Conservation (phyloP, 1,140 invertebrate genomes). For the Rhizoglyphus robini region DNA sequence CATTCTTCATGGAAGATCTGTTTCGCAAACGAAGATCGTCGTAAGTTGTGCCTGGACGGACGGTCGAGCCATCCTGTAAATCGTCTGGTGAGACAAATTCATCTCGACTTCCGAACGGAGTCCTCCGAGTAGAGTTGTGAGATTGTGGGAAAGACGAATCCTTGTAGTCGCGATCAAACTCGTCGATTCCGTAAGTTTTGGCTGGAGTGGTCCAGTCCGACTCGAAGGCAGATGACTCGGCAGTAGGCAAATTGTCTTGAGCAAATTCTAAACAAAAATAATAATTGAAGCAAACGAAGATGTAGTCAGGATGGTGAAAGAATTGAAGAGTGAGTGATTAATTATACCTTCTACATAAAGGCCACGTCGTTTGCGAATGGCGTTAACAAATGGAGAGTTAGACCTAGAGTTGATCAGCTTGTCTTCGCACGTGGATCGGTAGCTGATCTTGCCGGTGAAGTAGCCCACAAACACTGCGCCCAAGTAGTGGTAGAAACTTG, state of each 20-base stretch:
- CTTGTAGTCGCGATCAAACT: constrained; percentile 8
- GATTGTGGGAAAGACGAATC: neutral
- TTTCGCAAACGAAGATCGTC: constrained; percentile 10
- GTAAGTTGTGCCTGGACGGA: neutral
- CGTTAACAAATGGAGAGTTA: constrained; percentile 14
- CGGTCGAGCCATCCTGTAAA: neutral
- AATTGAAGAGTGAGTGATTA: neutral
- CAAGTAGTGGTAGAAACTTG: constrained; percentile 5
- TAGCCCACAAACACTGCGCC: constrained; percentile 2
- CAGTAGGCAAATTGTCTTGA: neutral
- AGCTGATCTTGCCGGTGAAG: constrained; percentile 16
- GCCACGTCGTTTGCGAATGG: constrained; percentile 1
- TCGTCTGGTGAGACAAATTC: neutral
- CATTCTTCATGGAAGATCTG: neutral
- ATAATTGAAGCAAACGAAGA: neutral
- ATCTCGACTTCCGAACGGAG: neutral
- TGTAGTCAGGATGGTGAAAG: no score
- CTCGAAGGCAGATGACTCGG: neutral
- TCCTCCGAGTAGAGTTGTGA: neutral
- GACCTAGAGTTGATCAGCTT: constrained; percentile 6
- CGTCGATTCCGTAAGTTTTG: neutral
- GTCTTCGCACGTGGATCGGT: constrained; percentile 7
- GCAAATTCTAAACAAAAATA: neutral
- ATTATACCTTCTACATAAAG: neutral
- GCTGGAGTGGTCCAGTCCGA: neutral